Conservation (phyloP, 2,113 vertebrate genomes). For the Canis aureus region DNA sequence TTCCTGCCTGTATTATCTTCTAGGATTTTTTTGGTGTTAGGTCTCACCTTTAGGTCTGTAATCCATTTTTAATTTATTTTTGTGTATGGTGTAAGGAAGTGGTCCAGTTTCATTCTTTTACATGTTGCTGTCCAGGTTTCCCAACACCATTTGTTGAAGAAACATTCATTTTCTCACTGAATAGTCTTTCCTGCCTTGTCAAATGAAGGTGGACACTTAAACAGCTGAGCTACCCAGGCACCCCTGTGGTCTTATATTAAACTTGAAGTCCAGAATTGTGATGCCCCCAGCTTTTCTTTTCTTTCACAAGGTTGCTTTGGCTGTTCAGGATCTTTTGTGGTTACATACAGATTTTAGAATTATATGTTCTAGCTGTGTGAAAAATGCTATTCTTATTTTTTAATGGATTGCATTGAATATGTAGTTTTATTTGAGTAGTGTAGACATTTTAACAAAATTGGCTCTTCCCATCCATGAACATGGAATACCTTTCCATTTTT, state of each 20-base stretch:
- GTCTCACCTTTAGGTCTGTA: not conserved
- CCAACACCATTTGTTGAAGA: not conserved
- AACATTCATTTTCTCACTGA: not conserved
- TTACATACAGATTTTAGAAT: not conserved
- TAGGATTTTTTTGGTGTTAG: not conserved
- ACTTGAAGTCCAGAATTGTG: not conserved
- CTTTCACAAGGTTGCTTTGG: not conserved
- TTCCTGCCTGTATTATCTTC: not conserved
- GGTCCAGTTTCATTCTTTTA: not conserved
- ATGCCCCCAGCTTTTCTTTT: not conserved
- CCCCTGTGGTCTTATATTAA: not conserved
- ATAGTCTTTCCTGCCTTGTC: not conserved
- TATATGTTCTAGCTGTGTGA: not conserved
- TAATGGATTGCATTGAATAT: not conserved
- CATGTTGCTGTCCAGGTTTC: not conserved
- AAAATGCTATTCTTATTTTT: not conserved
- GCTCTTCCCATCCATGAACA: not conserved
- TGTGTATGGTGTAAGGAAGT: not conserved
- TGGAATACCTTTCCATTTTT: not conserved
- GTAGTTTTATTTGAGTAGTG: not conserved
- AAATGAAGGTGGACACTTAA: not conserved
- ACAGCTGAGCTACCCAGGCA: too few relatives aligned
- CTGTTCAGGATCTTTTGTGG: not conserved
- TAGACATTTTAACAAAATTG: not conserved
- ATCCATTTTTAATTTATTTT: not conserved